These are phyloP conservation scores for Pterostichus madidus DNA, from an alignment of 2,888 invertebrate genomes.

Conservation along the genomic window DNA sequence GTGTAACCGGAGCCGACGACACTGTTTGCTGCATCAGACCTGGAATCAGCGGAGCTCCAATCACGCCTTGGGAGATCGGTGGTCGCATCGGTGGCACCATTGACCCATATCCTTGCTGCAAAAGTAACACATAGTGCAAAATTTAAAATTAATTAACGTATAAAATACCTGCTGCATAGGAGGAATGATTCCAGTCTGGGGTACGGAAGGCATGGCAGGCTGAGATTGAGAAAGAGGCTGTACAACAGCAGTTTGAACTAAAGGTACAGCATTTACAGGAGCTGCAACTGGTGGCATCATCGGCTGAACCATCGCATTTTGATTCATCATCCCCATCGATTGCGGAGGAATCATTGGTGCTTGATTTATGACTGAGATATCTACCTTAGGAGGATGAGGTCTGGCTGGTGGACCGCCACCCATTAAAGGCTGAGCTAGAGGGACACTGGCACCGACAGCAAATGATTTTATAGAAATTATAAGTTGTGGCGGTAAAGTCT, in stretches of 20 bases:
- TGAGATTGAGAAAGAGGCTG: constrained; percentile 52
- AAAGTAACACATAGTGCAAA: background rate
- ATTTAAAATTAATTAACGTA: constrained; percentile 3
- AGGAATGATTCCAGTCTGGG: constrained; percentile 70
- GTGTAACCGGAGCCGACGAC: constrained; percentile 67
- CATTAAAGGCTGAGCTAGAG: constrained; percentile 71
- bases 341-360: constrained; percentile 72
- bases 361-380: constrained; percentile 77
- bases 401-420: constrained; percentile 72
- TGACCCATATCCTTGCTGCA: constrained; percentile 18
- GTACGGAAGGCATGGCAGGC: constrained; percentile 49
- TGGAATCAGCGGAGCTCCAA: constrained; percentile 64
- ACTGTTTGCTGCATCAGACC: constrained; percentile 59
- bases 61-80: constrained; percentile 55
- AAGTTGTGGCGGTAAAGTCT: constrained; percentile 88
- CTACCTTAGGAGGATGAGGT: constrained; percentile 75
- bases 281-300: constrained; percentile 67
- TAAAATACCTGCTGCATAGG: constrained; percentile 69
- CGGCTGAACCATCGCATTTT: constrained; percentile 60
- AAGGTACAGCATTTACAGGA: constrained; percentile 64
- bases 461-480: constrained; percentile 83
- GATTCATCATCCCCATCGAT: constrained; percentile 39
- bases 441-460: constrained; percentile 74
- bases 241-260: constrained; percentile 61
- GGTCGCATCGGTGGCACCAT: constrained; percentile 50